Evolutionary conservation across 2,888 invertebrate species (phyloP).

Genomic region (Agapostemon virescens): DNA sequence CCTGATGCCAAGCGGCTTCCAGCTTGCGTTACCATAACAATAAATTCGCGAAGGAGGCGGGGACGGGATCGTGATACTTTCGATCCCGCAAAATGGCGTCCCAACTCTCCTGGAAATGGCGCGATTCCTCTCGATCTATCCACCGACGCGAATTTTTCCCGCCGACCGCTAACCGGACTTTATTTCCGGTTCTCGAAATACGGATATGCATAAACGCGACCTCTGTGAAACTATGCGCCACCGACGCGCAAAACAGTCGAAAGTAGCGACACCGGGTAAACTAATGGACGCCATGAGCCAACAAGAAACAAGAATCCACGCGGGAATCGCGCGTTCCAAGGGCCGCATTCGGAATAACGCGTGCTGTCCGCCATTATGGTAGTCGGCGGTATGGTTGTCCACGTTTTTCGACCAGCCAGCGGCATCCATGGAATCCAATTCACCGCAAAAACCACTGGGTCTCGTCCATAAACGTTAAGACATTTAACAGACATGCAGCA

Average conservation of each 20-base stretch:
- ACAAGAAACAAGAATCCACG: conserved; percentile 34
- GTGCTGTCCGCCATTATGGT: background rate
- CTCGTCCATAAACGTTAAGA: background rate
- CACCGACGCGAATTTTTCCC: background rate
- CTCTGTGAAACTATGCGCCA: conserved; percentile 16
- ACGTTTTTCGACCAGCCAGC: background rate
- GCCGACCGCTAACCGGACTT: background rate
- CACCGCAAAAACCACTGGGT: background rate
- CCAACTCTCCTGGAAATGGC: background rate
- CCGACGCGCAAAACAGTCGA: conserved; percentile 22
- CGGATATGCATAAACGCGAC: background rate
- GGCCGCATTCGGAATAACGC: conserved; percentile 33
- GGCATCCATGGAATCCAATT: background rate
- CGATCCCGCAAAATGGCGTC: conserved; percentile 65
- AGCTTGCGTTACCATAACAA: conserved; percentile 74
- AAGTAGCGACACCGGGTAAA: conserved; percentile 10
- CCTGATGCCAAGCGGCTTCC: conserved; percentile 72
- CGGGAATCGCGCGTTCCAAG: conserved; percentile 26
- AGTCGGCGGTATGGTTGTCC: background rate
- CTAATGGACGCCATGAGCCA: conserved; percentile 24
- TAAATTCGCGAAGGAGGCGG: conserved; percentile 69
- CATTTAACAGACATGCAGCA: background rate
- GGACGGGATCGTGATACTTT: conserved; percentile 60
- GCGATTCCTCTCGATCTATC: conserved; percentile 13
- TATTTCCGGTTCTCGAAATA: background rate